phyloP scores from a whole-genome alignment of 1,140 invertebrate species.

The Neodiprion pinetum region DNA sequence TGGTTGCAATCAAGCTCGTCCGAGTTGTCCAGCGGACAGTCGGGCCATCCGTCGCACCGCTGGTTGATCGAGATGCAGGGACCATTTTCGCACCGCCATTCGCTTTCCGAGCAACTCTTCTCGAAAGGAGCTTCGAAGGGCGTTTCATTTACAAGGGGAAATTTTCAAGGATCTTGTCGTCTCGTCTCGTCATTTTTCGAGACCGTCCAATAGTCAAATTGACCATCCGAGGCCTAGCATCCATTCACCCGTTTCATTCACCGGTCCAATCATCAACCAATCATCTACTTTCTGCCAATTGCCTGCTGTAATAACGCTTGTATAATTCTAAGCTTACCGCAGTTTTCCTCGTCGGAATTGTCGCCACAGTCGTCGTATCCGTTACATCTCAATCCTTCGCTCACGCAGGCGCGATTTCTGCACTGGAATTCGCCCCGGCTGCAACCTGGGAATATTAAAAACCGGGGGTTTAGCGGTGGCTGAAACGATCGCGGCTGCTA shows the following conservation, averaged over 20 bases:
- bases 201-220: too few relatives aligned
- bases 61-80: conserved; percentile 64
- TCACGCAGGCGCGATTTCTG: conserved; percentile 65
- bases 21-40: conserved; percentile 70
- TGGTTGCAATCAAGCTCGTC: conserved; percentile 30
- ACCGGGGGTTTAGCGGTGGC: conserved; percentile 17
- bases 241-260: too few relatives aligned
- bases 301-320: too few relatives aligned
- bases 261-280: too few relatives aligned
- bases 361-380: conserved; percentile 70
- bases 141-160: too few relatives aligned
- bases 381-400: conserved; percentile 63
- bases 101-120: conserved; percentile 38
- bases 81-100: conserved; percentile 71
- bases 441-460: conserved; percentile 50
- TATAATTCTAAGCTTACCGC: conserved; percentile 58
- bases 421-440: conserved; percentile 65
- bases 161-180: too few relatives aligned
- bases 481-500: conserved; percentile 4
- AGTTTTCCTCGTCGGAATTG: conserved; percentile 71
- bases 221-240: too few relatives aligned
- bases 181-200: too few relatives aligned
- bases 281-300: too few relatives aligned
- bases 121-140: conserved; percentile 2
- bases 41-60: conserved; percentile 68